Evolutionary conservation across 2,113 vertebrate genomes (phyloP), one percentile per base, ranked within the genome.

Genomic region (Neogale vison): DNA sequence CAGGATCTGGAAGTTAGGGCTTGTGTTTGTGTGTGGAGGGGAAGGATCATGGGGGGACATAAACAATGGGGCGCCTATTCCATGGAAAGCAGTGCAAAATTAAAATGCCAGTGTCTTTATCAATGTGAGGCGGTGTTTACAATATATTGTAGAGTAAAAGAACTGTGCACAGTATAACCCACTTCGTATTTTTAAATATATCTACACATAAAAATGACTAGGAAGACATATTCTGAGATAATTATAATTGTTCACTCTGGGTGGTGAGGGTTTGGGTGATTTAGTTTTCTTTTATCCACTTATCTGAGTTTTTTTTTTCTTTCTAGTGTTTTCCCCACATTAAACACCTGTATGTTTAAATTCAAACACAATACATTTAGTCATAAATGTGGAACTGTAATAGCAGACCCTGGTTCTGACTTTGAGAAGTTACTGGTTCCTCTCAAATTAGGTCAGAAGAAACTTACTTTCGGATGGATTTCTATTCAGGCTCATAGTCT

Each of bases 141-240:
- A 50, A 81, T n/a, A 57, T 26, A 52, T 6, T 31, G 6, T 36
- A 11, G 45, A 59, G 14, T 67, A 55, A 84, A 90, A 96, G n/a
- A 55, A 26, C 65, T 63, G 86, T 57, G 6, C 13, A 2, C 20
- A 55, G 34, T 39, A 55, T 65, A 80, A 74, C 31, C 36, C 67
- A 94, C 39, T 88, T 81, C 57, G 34, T 57, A 26, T 82, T 72
- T 80, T 47, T 90, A 92, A 93, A 85, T 79, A 42, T n/a, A 95
- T 69, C 85, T 85, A 39, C 23, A 47, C 17, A 65, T n/a, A 71
- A 84, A 42, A 84, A 88, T 55, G 67, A 50, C 52, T 47, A 94
- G 12, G 36, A 92, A 80, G 42, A 21, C 13, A 74, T 65, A 61
- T 69, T 45, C 77, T 91, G 47, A 91, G 65, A 80, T 65, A 24